Percentiles rank a stretch among this genome's conserved stretches.
phyloP scores from a whole-genome alignment of 2,888 invertebrate species.

The Drosophila meridionalis region DNA sequence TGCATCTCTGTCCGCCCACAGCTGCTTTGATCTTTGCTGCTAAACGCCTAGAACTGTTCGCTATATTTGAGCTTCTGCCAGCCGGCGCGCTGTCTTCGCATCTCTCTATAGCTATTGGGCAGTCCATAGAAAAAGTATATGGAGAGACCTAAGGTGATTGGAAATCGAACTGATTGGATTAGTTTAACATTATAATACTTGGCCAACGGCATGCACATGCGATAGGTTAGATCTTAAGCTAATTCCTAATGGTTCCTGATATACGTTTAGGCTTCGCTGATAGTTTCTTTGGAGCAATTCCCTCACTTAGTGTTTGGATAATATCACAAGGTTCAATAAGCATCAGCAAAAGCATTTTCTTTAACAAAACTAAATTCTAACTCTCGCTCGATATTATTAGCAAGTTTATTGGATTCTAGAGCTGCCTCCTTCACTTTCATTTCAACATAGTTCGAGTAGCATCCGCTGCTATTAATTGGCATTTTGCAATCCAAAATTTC shows the following conservation, averaged over 20 bases:
- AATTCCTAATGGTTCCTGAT: not conserved
- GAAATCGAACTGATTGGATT: constrained; percentile 33
- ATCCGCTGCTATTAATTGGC: constrained; percentile 36
- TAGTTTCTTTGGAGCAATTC: not conserved
- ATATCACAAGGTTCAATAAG: constrained; percentile 30
- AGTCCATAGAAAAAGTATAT: constrained; percentile 91
- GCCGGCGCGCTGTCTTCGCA: constrained; percentile 78
- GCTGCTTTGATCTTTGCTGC: constrained; percentile 18
- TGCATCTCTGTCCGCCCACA: not conserved
- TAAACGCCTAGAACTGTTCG: constrained; percentile 57
- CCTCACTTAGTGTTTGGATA: constrained; percentile 1
- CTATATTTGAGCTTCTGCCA: constrained; percentile 84
- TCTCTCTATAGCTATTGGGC: constrained; percentile 84
- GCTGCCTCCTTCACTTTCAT: constrained; percentile 4
- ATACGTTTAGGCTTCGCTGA: no score
- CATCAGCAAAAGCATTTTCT: constrained; percentile 4
- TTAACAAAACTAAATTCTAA: not conserved
- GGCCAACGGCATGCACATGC: constrained; percentile 38
- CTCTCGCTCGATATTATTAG: not conserved
- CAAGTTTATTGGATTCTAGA: not conserved
- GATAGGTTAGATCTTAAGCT: not conserved
- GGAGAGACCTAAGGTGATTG: constrained; percentile 87
- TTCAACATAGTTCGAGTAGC: constrained; percentile 15
- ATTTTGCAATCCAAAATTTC: constrained; percentile 25
- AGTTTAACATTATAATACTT: constrained; percentile 44